Base-by-base conservation (phyloP, 2,888 invertebrate genomes). In the Mylabris sibirica region DNA sequence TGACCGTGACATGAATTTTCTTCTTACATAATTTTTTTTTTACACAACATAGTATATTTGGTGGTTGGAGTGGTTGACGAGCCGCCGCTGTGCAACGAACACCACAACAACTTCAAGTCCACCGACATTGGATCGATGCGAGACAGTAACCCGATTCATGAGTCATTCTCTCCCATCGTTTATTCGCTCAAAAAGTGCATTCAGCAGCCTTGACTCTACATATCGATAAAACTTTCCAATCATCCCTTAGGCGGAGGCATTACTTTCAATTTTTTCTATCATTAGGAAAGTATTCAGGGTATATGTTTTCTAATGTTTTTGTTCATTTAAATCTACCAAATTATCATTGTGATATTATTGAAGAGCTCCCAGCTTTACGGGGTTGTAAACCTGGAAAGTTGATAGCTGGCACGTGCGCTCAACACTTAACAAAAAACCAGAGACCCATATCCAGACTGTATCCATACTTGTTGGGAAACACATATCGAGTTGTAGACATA, bases 131-230 rank as follows among this genome's bases (percentile, higher is more conserved):
- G 79, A 80, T 82, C 81, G 79, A 81, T 79, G 76, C 75, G 81
- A 81, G 80, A 80, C 81, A 81, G 79, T 81, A 81, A 81, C 81
- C 80, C 80, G 78, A 77, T 80, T 81, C 75, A 76, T 81, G 82
- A 82, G 73, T 81, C 81, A 81, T 79, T 76, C 76, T 74, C 75
- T 63, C 17, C 22, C 53, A 53, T 53, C 20, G 24, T 12, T 24
- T 53, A 53, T 49, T 49, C 49, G 20, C 17, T n/a, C 6, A 49
- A 44, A 49, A 22, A 53, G 53, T 53, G 53, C 53, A 53, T 24
- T 53, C 3, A 24, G 24, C 24, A 53, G 22, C 53, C 53, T 53
- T 22, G 53, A 53, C 24, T 53, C 24, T 3, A 53, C 24, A 24
- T 14, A 53, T 53, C 24, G 12, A 53, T 24, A 53, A 24, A 53